Evolutionary conservation across 2,113 vertebrate genomes (phyloP).

Genomic region (Ceratotherium simum): DNA sequence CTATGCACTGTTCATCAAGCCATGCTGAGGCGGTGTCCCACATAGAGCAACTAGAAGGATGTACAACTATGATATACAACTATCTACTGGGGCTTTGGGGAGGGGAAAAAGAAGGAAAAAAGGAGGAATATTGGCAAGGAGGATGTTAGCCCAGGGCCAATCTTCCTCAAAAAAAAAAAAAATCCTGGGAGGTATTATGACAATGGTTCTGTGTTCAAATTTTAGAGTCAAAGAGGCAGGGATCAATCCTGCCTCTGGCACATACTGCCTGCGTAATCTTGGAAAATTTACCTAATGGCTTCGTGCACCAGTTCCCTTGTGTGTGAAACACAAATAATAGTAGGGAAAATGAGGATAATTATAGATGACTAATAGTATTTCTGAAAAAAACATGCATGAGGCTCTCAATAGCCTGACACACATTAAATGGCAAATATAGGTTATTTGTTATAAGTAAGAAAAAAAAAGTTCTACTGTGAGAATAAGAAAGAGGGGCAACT

Average conservation of each 20-base stretch:
- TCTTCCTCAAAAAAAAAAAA: too few species aligned
- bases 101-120: too few species aligned
- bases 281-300: neutral
- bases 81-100: too few species aligned
- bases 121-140: too few species aligned
- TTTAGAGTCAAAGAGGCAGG: neutral
- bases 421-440: neutral
- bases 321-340: neutral
- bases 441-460: neutral
- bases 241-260: neutral
- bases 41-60: too few species aligned
- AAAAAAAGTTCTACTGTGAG: neutral
- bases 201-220: neutral
- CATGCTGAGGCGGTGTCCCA: too few species aligned
- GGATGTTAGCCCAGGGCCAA: too few species aligned
- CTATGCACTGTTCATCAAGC: too few species aligned
- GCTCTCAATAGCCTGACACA: neutral
- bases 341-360: neutral
- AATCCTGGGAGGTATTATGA: accelerated
- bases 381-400: neutral
- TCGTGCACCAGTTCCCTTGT: neutral
- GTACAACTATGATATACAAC: too few species aligned
- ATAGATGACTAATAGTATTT: neutral
- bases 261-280: neutral
- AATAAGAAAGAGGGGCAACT: neutral